Base-by-base conservation (phyloP, 2,113 vertebrate species). In the Grallaria varia region DNA sequence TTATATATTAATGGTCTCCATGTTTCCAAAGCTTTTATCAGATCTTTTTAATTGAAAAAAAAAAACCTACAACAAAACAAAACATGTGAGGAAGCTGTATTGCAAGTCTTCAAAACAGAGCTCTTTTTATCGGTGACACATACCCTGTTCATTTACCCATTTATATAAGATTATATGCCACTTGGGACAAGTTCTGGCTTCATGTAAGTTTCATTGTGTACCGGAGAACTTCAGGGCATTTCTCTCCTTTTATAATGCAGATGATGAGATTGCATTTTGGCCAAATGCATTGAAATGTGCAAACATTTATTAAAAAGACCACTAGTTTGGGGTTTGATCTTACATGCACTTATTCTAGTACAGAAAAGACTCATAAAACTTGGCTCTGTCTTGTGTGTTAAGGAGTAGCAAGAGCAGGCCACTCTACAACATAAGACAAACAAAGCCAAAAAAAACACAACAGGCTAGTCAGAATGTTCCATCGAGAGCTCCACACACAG, bases 21-120 rank as follows among this genome's bases (percentile, higher is more conserved):
- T 82, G 37, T 72, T 95, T 39, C 59, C 68, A 92, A 90, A 83
- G 79, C 71, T 96, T 93, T 95, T 90, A 93, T 69, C 42, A 59
- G 37, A 56, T 31, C 37, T 89, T 87, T 95, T 81, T 60, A 59
- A 55, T 71, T 66, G 62, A 9, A 45, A 80, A 74, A 59, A 55
- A 75, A 49, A 23, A 35, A 14, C 21, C 22, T 11, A 27, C 50
- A 27, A 52, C 18, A 35, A 28, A n/a, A 37, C n/a, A 24, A 37
- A 24, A 14, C 5, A 45, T 18, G 1, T 19, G 6, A 15, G 14
- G 33, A 93, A 94, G 35, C 40, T 4, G 33, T 30, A 62, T 80
- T 12, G 69, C 14, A 52, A 7, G 12, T 77, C 42, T 95, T 90
- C 45, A 77, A 73, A 90, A 69, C 0, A 67, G 27, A 82, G 22